phyloP scores from a whole-genome alignment of 92 coral and sea anemone species.

The Umimayanthus chanpuru region DNA sequence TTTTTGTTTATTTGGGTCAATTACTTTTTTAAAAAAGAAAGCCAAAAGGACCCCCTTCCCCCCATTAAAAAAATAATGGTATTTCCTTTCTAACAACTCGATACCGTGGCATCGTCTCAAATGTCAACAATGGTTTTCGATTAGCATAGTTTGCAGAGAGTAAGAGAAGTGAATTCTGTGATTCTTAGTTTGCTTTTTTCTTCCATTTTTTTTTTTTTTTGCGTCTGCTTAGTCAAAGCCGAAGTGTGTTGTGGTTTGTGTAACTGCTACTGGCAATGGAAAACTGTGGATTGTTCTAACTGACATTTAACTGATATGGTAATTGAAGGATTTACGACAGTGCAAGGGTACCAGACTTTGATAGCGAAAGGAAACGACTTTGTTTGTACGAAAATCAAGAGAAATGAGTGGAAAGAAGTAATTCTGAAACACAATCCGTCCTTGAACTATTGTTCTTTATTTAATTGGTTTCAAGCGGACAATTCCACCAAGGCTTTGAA shows the following conservation, averaged over 20 bases:
- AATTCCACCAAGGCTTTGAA: conserved; percentile 22
- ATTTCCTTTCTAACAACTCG: not conserved
- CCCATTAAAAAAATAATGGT: not conserved
- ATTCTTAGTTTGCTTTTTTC: not conserved
- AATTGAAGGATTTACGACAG: conserved; percentile 23
- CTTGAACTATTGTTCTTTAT: conserved; percentile 13
- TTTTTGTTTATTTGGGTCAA: too few species aligned
- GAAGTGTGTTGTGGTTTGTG: conserved; percentile 14
- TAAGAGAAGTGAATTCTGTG: not conserved
- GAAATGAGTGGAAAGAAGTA: conserved; percentile 22
- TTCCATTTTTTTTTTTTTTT: not conserved
- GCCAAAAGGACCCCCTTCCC: too few species aligned
- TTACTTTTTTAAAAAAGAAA: too few species aligned
- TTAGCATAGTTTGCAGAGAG: not conserved
- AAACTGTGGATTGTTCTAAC: conserved; percentile 33
- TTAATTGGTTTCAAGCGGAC: conserved; percentile 27
- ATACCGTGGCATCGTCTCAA: not conserved
- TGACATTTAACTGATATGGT: conserved; percentile 7
- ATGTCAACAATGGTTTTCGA: not conserved
- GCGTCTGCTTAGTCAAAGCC: not conserved
- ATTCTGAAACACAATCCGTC: conserved; percentile 3
- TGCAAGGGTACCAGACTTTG: conserved; percentile 25
- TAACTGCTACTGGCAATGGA: conserved; percentile 4
- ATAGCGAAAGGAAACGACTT: not conserved
- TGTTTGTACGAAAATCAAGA: conserved; percentile 21